Evolutionary conservation across 2,113 vertebrate genomes (phyloP), one percentile per base, ranked within the genome.

Genomic region (Drymodes brunneopygia): DNA sequence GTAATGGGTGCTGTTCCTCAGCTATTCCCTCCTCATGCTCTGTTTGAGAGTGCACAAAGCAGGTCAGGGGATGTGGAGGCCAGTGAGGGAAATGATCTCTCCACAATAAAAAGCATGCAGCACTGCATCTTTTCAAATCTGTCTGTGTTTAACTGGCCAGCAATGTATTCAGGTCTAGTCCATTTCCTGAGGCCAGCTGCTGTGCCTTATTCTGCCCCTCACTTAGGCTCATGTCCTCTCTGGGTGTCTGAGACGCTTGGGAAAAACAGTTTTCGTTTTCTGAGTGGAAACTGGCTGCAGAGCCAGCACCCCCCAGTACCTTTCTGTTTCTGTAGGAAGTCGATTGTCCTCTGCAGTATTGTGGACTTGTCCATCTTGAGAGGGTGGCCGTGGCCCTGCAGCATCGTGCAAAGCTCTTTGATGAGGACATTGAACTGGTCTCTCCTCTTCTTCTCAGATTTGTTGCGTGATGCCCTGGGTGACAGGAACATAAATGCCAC

Each of bases 321-420:
- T 99, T 99, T 98, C 88, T 99, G 98, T 81, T 99, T 98, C 97
- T 98, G 98, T 86, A 98, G 94, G 97, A 98, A 97, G 95, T 98
- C 98, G 4, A 98, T 98, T 70, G 98, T 98, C 90, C 97, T 97
- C 96, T 98, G 98, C 80, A 98, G 87, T 95, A 98, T 98, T 57
- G 98, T 98, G 85, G 98, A 98, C 94, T 98, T 98, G 94, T 98
- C 98, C 98, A 98, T 99, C 96, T 98, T 99, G 92, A 97, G 97
- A 20, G 98, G 98, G 90, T 98, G 98, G 15, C 98, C 98, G 0
- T 98, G 98, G 25, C 97, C 98, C 92, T 99, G 98, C 88, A 99
- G 97, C 98, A 99, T 98, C 1, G 98, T 98, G 97, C 97, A 98
- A 7, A 99, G 98, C 97, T 98, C 98, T 88, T 98, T 98, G 93